These are phyloP conservation scores for Galendromus occidentalis DNA, from an alignment of 1,140 invertebrate genomes.

Conservation along the genomic window DNA sequence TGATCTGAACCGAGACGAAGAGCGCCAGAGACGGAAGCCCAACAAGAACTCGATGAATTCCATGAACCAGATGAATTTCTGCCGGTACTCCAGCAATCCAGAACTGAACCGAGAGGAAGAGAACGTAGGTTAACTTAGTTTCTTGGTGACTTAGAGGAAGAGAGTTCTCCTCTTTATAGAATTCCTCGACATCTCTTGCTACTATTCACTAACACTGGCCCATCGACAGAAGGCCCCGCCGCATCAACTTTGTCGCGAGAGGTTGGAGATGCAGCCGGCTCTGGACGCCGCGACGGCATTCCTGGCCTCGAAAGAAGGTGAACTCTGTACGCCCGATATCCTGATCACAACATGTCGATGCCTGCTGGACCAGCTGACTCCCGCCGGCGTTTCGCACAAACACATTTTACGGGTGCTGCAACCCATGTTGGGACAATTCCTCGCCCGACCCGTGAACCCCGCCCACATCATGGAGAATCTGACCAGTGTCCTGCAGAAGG, in stretches of 20 bases:
- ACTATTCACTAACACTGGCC: not conserved
- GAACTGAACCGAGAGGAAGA: not conserved
- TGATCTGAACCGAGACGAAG: not conserved
- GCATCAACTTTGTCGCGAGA: not conserved
- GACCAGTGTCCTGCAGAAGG: not conserved
- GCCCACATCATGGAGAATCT: not conserved
- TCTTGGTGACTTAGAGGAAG: too few species aligned
- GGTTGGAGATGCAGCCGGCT: not conserved
- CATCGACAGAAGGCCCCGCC: not conserved
- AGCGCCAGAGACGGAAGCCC: not conserved
- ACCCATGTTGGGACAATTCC: not conserved
- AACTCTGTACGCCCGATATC: not conserved
- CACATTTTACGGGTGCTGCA: slow-evolving; percentile 1
- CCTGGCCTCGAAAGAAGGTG: not conserved
- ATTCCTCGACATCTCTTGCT: not conserved
- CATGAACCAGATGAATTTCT: not conserved
- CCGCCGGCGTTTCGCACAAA: not conserved
- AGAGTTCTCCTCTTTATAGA: not conserved
- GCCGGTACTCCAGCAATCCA: slow-evolving; percentile 3
- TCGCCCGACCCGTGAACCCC: not conserved
- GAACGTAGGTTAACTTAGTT: not conserved
- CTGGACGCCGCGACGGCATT: slow-evolving; percentile 1
- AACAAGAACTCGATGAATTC: slow-evolving; percentile 7
- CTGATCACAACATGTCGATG: slow-evolving; percentile 3
- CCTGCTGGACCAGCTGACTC: slow-evolving; percentile 7